Percentiles rank a stretch among this genome's conserved stretches.
Conservation (phyloP, 1,140 invertebrate genomes). For the Augochlora pura region DNA sequence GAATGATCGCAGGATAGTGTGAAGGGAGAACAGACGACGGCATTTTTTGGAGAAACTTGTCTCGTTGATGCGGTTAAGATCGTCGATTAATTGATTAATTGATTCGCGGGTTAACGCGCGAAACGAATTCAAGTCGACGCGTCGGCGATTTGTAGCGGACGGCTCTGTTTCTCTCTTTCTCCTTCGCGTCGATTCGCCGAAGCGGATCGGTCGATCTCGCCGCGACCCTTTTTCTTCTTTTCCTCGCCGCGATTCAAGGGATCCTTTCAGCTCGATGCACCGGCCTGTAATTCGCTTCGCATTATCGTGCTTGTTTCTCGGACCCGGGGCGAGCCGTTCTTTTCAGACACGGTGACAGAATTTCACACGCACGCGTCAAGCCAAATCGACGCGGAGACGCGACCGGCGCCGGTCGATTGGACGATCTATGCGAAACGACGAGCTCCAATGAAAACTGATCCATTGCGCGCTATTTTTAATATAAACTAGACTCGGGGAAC, state of each 20-base stretch:
- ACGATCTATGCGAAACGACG: background rate
- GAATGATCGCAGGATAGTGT: background rate
- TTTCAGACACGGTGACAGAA: constrained; percentile 32
- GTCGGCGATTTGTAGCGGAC: background rate
- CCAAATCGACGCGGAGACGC: constrained; percentile 57
- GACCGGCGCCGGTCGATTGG: constrained; percentile 1
- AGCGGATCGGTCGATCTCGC: background rate
- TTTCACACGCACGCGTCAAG: constrained; percentile 50
- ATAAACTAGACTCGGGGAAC: no score
- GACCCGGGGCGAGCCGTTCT: background rate
- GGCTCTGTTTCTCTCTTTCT: background rate
- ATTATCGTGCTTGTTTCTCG: background rate
- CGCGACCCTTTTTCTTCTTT: background rate
- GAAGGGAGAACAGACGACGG: background rate
- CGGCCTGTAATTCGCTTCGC: background rate
- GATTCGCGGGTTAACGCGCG: no score
- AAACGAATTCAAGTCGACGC: background rate
- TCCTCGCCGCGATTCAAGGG: constrained; percentile 15
- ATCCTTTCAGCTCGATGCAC: constrained; percentile 10
- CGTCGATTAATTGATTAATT: no score
- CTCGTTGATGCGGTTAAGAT: background rate
- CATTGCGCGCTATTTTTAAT: no score
- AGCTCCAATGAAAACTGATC: background rate
- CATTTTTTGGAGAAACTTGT: constrained; percentile 3
- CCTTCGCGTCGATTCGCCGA: background rate